These are phyloP conservation scores for Bovichtus diacanthus DNA, from an alignment of 2,797 vertebrate genomes.

Conservation along the genomic window DNA sequence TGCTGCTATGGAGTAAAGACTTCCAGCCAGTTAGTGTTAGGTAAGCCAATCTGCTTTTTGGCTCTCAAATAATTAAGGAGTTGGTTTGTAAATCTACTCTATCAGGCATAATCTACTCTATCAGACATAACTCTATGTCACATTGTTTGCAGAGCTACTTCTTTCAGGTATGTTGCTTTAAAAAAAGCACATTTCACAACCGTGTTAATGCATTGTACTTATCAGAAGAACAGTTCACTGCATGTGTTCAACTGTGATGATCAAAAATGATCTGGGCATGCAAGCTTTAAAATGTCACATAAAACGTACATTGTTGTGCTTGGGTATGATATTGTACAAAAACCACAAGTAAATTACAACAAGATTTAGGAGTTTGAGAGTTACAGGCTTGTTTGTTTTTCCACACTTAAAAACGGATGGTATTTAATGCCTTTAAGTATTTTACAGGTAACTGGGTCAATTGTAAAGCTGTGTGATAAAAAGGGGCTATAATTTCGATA, in stretches of 20 bases:
- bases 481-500: not conserved
- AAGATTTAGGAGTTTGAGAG: not conserved
- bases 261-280: not conserved
- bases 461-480: not conserved
- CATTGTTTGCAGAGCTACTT: not conserved
- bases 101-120: conserved; percentile 24
- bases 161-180: not conserved
- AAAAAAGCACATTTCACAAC: conserved; percentile 24
- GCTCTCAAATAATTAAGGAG: conserved; percentile 28
- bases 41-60: conserved; percentile 34
- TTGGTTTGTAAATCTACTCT: conserved; percentile 21
- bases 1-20: conserved; percentile 42
- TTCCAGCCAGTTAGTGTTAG: conserved; percentile 44
- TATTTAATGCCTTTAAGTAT: not conserved
- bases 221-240: not conserved
- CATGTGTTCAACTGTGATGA: not conserved
- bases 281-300: conserved; percentile 11
- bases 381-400: not conserved
- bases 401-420: not conserved
- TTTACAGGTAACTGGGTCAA: not conserved
- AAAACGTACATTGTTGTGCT: not conserved
- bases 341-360: conserved; percentile 9
- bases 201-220: not conserved
- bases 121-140: conserved; percentile 14
- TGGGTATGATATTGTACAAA: conserved; percentile 3